These are phyloP conservation scores for Onchidella celtica DNA, from an alignment of 2,888 invertebrate species.

Conservation along the genomic window DNA sequence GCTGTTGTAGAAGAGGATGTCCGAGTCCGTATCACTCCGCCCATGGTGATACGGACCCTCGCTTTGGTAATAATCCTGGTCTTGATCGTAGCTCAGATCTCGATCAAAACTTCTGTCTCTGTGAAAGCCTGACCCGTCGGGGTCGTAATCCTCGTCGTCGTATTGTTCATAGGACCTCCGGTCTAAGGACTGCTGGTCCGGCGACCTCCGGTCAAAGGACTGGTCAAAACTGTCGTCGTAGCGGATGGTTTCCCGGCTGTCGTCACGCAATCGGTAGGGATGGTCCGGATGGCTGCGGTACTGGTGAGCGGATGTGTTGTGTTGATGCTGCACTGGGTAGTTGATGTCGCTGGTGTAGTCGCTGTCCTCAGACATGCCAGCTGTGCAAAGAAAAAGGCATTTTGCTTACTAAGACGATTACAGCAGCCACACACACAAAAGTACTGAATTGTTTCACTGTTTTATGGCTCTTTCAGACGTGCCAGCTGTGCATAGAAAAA, in stretches of 20 bases:
- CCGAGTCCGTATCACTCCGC: slow-evolving; percentile 80
- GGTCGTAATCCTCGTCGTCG: slow-evolving; percentile 40
- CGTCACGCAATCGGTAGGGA: slow-evolving; percentile 81
- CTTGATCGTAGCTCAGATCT: slow-evolving; percentile 58
- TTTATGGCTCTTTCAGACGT: too few relatives aligned
- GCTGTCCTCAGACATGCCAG: slow-evolving; percentile 94
- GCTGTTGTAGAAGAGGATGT: slow-evolving; percentile 90
- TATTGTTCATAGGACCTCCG: slow-evolving; percentile 48
- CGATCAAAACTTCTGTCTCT: slow-evolving; percentile 50
- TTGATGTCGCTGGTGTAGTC: slow-evolving; percentile 98
- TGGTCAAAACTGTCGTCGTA: slow-evolving; percentile 60
- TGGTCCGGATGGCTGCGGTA: slow-evolving; percentile 76
- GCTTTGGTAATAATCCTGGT: slow-evolving; percentile 63
- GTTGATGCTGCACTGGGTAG: slow-evolving; percentile 88
- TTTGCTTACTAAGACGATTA: too few relatives aligned
- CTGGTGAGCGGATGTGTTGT: slow-evolving; percentile 95
- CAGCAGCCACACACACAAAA: too few relatives aligned
- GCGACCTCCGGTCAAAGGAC: slow-evolving; percentile 54
- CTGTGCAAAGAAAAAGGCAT: slow-evolving; percentile 55
- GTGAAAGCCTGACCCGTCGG: slow-evolving; percentile 24
- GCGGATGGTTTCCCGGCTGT: slow-evolving; percentile 80
- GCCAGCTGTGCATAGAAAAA: too few relatives aligned
- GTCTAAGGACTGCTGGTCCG: slow-evolving; percentile 17
- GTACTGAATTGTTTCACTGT: too few relatives aligned
- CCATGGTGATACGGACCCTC: slow-evolving; percentile 66